Base-by-base conservation (phyloP, 2,888 invertebrate species). In the Caradrina kadenii region DNA sequence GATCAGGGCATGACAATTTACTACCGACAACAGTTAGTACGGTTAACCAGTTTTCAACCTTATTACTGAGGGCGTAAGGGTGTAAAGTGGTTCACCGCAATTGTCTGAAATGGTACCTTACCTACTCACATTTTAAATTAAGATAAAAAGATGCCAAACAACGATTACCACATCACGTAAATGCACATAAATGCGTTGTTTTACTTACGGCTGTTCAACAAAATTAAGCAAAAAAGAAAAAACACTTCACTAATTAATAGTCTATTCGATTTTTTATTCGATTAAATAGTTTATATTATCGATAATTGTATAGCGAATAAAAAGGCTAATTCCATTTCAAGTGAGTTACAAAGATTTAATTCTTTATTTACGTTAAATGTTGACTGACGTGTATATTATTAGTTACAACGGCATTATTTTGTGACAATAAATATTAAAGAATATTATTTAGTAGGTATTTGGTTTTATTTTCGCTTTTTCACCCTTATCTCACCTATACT, bases 311-410 rank as follows among this genome's bases (percentile, higher is more conserved):
- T 19, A 21, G 15, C 6, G 19, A 60, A 26, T 31, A 45, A 19
- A 50, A 19, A 22, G 55, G 15, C 45, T 21, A 56, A 31, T 6
- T 35, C 8, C n/a, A 13, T 31, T 60, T 39, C 17, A 48, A 56
- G 10, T 52, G 21, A 60, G 49, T 70, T 61, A 52, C 31, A 45
- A 71, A 68, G 42, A 50, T 59, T 69, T 39, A 26, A 60, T 65
- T 55, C 21, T 63, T 68, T 53, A 63, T 63, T 68, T 53, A 63
- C 53, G 66, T 78, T 63, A 55, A 39, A 65, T 56, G 35, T 58
- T 59, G 75, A 75, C 69, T 73, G 68, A 80, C 50, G 66, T 71
- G 63, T 77, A 69, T 65, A 72, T 54, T 80, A 61, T 62, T 73
- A 82, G 63, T 69, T 72, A 59, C 68, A 74, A 21, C 42, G 63